Evolutionary conservation across 2,113 vertebrate species (phyloP), one percentile per base, ranked within the genome.

Genomic region (Gorsachius goisagi): DNA sequence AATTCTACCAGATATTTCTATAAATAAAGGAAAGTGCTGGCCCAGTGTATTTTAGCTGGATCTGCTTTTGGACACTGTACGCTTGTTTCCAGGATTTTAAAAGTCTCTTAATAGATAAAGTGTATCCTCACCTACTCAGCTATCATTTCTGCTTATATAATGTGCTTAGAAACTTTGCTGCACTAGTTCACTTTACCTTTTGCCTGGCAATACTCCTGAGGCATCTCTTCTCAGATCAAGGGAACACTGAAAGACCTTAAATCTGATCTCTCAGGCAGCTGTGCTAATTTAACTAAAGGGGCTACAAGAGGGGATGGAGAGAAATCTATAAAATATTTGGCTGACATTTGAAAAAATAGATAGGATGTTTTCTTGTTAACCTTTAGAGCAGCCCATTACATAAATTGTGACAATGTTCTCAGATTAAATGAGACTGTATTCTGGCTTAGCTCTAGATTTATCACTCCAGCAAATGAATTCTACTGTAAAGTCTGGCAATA

Each of bases 261-360:
- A 94, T 96, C 47, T 96, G 88, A 97, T 95, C 76, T 92, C 91
- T 91, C 41, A 90, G 93, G 91, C 90, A 97, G 94, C 88, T 96
- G 72, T 5, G 28, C 94, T 97, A 95, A 95, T 98, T 97, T 98
- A 97, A 97, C 91, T 83, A 95, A 95, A 87, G 72, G n/a, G 67
- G 20, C 85, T 97, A 92, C 33, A 95, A 81, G 77, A 97, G 27
- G 50, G 45, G 49, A 94, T 85, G 73, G 53, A 92, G 41, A 95
- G 86, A 97, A 96, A 90, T 95, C 94, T 96, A 89, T 97, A 96
- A 96, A 97, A 93, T 93, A 87, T 94, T 97, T 95, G 80, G 79
- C 89, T 93, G 93, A 97, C 95, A 97, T 97, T 98, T 97, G 78
- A 93, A 96, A 97, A 96, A 97, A 96, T 62, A 96, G 97, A 97